A percentile compares a stretch with the other conserved stretches of the same genome.
Conservation (phyloP, 2,888 invertebrate species). For the Polietes domitor region DNA sequence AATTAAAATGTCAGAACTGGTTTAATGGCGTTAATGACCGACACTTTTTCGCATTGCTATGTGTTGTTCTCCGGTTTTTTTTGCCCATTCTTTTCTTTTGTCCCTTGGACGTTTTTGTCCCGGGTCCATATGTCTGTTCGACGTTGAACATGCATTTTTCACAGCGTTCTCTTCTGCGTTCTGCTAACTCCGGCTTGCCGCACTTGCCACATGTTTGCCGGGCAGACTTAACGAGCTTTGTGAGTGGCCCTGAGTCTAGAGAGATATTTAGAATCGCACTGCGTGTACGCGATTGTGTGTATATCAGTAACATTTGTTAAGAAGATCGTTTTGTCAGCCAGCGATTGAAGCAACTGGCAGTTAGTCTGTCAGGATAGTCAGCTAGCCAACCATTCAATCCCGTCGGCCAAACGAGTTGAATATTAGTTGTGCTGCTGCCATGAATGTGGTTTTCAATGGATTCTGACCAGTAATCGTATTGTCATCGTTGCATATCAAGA, state of each 20-base stretch:
- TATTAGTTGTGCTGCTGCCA: not conserved
- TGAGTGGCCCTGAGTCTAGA: not conserved
- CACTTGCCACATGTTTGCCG: slow-evolving; percentile 8
- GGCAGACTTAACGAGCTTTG: slow-evolving; percentile 38
- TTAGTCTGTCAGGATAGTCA: too few species aligned
- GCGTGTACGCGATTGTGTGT: slow-evolving; percentile 24
- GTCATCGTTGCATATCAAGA: slow-evolving; percentile 66
- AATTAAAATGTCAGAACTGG: slow-evolving; percentile 81
- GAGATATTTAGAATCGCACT: not conserved
- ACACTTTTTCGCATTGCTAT: slow-evolving; percentile 72
- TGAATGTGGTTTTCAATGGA: not conserved
- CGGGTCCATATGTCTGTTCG: slow-evolving; percentile 31
- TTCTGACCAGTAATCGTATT: slow-evolving; percentile 59
- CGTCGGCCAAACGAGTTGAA: not conserved
- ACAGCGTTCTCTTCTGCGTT: slow-evolving; percentile 3
- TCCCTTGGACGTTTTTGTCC: slow-evolving; percentile 37
- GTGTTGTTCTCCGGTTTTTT: slow-evolving; percentile 28
- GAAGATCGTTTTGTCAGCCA: slow-evolving; percentile 64
- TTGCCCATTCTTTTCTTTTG: slow-evolving; percentile 7
- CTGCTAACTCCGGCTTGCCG: too few species aligned
- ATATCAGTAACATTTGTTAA: slow-evolving; percentile 50
- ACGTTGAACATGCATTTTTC: slow-evolving; percentile 46
- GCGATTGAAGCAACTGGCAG: slow-evolving; percentile 10
- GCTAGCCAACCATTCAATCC: not conserved
- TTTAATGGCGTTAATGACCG: slow-evolving; percentile 81